Conservation (phyloP, 2,888 invertebrate genomes). For the Aporophyla nigra region DNA sequence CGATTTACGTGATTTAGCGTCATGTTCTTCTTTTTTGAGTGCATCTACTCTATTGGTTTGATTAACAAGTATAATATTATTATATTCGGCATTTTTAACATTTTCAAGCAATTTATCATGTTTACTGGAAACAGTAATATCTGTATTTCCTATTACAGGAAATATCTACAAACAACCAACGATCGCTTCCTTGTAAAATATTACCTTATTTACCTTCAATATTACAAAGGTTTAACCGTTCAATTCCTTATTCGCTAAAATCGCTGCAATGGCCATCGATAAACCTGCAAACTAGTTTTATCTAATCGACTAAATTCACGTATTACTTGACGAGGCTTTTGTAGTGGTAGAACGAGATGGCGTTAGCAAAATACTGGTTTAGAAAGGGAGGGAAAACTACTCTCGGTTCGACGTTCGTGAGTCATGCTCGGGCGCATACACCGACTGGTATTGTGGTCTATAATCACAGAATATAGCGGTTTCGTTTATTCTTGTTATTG, state of each 20-base stretch:
- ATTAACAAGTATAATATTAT: background rate
- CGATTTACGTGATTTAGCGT: background rate
- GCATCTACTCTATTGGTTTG: background rate
- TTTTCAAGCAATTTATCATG: slow-evolving; percentile 19
- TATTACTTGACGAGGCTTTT: slow-evolving; percentile 68
- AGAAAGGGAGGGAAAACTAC: slow-evolving; percentile 75
- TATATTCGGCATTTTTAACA: slow-evolving; percentile 9
- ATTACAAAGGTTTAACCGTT: slow-evolving; percentile 44
- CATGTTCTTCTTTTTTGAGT: background rate
- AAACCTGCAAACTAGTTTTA: slow-evolving; percentile 61
- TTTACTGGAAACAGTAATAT: slow-evolving; percentile 20
- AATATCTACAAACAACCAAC: slow-evolving; percentile 20
- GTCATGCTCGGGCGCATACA: slow-evolving; percentile 83
- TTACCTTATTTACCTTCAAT: slow-evolving; percentile 38
- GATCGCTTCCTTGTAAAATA: slow-evolving; percentile 36
- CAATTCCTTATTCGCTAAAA: slow-evolving; percentile 42
- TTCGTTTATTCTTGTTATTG: slow-evolving; percentile 8
- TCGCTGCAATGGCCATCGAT: slow-evolving; percentile 58
- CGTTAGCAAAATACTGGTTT: slow-evolving; percentile 74
- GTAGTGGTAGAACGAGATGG: slow-evolving; percentile 67
- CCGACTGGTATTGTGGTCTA: slow-evolving; percentile 69
- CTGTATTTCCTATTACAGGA: slow-evolving; percentile 6
- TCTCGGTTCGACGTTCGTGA: slow-evolving; percentile 82
- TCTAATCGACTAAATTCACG: slow-evolving; percentile 69
- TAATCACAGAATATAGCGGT: slow-evolving; percentile 56